phyloP scores from a whole-genome alignment of 2,797 vertebrate species.

The Hybognathus amarus region DNA sequence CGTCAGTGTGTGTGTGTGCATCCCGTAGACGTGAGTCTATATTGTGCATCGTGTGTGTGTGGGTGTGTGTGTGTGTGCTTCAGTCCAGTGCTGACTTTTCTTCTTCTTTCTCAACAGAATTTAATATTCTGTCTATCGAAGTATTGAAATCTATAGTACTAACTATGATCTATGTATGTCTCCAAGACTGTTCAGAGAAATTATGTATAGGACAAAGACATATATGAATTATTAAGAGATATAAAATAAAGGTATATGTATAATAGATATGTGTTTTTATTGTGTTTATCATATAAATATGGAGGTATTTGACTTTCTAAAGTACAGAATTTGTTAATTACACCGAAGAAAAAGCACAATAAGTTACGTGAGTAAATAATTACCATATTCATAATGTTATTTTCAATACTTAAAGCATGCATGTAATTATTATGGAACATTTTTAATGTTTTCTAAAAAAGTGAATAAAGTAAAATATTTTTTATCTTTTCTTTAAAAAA shows the following conservation, averaged over 20 bases:
- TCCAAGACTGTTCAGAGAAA: conserved; percentile 77
- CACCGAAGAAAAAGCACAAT: not conserved
- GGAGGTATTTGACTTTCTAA: not conserved
- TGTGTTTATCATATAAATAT: conserved; percentile 1
- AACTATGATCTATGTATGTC: conserved; percentile 76
- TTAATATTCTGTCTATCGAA: conserved; percentile 53
- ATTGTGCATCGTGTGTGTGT: conserved; percentile 45
- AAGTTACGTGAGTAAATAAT: not conserved
- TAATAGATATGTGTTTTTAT: conserved; percentile 42
- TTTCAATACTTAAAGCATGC: too few relatives aligned
- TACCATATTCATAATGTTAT: not conserved
- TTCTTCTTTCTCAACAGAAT: conserved; percentile 49
- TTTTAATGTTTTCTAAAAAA: not conserved
- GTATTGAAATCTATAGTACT: conserved; percentile 67
- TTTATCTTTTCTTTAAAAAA: not conserved
- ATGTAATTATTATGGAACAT: not conserved
- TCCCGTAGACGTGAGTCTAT: conserved; percentile 57
- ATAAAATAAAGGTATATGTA: conserved; percentile 67
- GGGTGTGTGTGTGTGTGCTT: conserved; percentile 47
- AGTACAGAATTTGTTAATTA: not conserved
- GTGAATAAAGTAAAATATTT: not conserved
- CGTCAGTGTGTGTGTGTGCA: conserved; percentile 49
- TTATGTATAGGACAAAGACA: conserved; percentile 78
- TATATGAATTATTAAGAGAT: conserved; percentile 64
- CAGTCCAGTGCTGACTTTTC: conserved; percentile 51